Base-by-base conservation (phyloP, 1,140 invertebrate species). In the Papilio helenus region DNA sequence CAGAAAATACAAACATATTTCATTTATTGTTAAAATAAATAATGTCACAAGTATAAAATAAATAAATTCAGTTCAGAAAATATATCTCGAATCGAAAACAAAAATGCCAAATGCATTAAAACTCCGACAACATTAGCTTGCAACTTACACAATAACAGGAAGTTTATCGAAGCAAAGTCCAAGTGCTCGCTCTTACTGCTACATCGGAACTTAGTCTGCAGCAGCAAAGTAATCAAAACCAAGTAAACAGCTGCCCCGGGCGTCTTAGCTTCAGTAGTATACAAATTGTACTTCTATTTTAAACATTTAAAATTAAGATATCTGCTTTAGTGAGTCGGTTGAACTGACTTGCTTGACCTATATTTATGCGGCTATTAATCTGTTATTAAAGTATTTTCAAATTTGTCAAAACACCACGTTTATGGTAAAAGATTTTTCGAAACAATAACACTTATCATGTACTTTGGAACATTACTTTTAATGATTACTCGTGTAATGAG, bases 91-190 rank as follows among this genome's bases (percentile, higher is more conserved):
- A 26, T 26, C 44, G 9, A 26, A 73, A 46, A 44, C 23, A 46
- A 49, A 73, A 49, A 49, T 49, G 42, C 9, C 20, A 65, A 61
- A 77, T 55, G 73, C 55, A 34, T 65, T 77, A 44, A 77, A 77
- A 65, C 58, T 61, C 18, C 76, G 51, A 65, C 76, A 39, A 49
- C 55, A 61, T 77, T 65, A 65, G 51, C 51, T 12, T 39, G 49
- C 23, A 58, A 77, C 34, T 77, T 77, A 39, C 76, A 77, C 76
- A 77, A 77, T 61, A 77, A 77, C 76, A 77, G 51, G 51, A 77
- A 77, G 76, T 61, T 77, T 77, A 34, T 20, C 51, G 76, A n/a
- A 77, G 76, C 76, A 77, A 77, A 77, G 55, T 61, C 55, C 29
- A 61, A 58, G 29, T 61, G 46, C 51, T 55, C 16, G 74, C 74